phyloP scores from a whole-genome alignment of 2,113 vertebrate genomes.

The Phocoena phocoena region DNA sequence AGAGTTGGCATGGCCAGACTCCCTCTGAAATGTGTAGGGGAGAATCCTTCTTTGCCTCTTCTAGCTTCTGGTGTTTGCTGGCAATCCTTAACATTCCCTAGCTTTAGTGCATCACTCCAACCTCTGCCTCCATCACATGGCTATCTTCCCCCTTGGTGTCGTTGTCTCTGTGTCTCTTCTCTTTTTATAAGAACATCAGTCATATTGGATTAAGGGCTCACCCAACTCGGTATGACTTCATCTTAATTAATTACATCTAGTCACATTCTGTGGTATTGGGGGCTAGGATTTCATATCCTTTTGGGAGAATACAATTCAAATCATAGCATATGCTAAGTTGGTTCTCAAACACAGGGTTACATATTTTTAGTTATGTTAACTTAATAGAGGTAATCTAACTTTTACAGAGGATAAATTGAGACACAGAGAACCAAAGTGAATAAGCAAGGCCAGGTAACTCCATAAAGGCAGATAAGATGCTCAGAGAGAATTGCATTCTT shows the following conservation, averaged over 20 bases:
- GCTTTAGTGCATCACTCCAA: background rate
- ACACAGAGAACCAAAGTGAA: background rate
- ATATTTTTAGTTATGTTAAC: background rate
- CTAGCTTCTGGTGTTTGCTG: background rate
- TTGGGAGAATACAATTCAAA: background rate
- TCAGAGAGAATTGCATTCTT: background rate
- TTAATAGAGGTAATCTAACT: background rate
- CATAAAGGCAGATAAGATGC: background rate
- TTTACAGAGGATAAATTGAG: background rate
- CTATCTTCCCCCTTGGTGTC: background rate
- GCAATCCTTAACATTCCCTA: background rate
- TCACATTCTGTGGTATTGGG: background rate
- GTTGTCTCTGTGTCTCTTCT: background rate
- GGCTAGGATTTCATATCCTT: background rate
- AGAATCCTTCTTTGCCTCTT: background rate
- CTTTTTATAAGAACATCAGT: background rate
- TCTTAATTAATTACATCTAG: background rate
- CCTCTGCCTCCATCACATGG: background rate
- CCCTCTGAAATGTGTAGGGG: background rate
- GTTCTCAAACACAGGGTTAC: background rate
- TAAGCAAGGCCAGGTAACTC: background rate
- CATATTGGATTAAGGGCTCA: background rate
- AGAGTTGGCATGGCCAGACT: background rate
- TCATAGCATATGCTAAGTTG: background rate
- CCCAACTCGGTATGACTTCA: background rate